phyloP scores from a whole-genome alignment of 1,140 invertebrate genomes.

The Helicoverpa zea region DNA sequence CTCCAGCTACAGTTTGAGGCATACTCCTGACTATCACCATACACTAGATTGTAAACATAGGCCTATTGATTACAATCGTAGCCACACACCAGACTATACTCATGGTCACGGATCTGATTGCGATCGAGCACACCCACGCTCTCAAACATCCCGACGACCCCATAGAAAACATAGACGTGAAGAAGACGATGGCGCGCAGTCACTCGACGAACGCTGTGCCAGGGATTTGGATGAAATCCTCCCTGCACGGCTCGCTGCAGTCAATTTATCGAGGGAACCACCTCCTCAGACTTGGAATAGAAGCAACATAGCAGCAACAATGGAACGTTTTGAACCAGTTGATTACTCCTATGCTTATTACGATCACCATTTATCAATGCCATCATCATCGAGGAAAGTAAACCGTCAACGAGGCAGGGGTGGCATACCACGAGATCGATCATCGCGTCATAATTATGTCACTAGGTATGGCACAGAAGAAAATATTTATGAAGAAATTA shows the following conservation, averaged over 20 bases:
- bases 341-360: constrained; percentile 94
- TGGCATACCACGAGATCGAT: constrained; percentile 81
- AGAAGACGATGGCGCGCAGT: constrained; percentile 84
- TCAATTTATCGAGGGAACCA: constrained; percentile 81
- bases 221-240: constrained; percentile 85
- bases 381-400: constrained; percentile 83
- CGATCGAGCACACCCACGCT: constrained; percentile 71
- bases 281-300: constrained; percentile 84
- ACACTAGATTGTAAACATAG: constrained; percentile 76
- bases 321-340: constrained; percentile 88
- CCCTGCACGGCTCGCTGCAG: constrained; percentile 83
- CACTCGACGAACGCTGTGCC: constrained; percentile 84
- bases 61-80: constrained; percentile 75
- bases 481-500: constrained; percentile 96
- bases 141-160: constrained; percentile 76
- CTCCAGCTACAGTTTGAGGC: constrained; percentile 78
- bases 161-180: constrained; percentile 79
- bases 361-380: constrained; percentile 89
- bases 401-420: constrained; percentile 79
- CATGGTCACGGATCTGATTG: constrained; percentile 77
- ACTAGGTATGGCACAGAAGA: constrained; percentile 94
- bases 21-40: constrained; percentile 74
- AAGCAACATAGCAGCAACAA: constrained; percentile 88
- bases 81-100: constrained; percentile 80
- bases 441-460: constrained; percentile 89